A percentile compares a stretch with the other conserved stretches of the same genome.
These are phyloP conservation scores for Dinothrombium tinctorium DNA, from an alignment of 1,140 invertebrate species.

Conservation along the genomic window DNA sequence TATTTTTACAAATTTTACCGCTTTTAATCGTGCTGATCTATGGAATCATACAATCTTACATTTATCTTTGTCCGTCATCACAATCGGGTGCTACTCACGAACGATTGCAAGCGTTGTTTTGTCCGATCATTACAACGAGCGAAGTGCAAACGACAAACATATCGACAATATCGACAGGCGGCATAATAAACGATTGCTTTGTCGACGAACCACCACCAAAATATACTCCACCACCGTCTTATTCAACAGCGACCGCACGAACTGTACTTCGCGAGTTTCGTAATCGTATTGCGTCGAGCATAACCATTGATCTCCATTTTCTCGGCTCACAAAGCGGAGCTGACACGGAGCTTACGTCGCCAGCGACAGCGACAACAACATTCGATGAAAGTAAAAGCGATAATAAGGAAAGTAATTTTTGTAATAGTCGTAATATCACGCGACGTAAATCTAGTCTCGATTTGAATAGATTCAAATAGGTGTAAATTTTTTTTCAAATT, in stretches of 20 bases:
- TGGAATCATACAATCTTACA: too few species aligned
- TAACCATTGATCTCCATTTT: not conserved
- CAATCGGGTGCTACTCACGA: not conserved
- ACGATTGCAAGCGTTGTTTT: not conserved
- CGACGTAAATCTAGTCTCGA: too few species aligned
- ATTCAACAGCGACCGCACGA: conserved; percentile 53
- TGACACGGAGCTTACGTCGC: too few species aligned
- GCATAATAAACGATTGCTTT: conserved; percentile 10
- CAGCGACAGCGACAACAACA: too few species aligned
- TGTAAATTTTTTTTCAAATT: too few species aligned
- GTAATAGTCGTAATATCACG: too few species aligned
- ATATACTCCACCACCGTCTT: conserved; percentile 72
- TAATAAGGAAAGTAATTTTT: too few species aligned
- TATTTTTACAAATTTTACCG: conserved; percentile 45
- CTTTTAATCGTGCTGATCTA: conserved; percentile 33
- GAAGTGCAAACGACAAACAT: not conserved
- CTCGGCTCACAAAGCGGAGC: too few species aligned
- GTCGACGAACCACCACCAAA: conserved; percentile 63
- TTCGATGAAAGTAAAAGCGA: too few species aligned
- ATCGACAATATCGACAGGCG: not conserved
- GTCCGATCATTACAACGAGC: not conserved
- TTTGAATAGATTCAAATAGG: too few species aligned
- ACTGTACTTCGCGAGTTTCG: not conserved
- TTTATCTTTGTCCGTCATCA: not conserved
- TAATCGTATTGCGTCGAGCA: not conserved